phyloP scores from a whole-genome alignment of 2,888 invertebrate genomes.

The Heliconius aoede region DNA sequence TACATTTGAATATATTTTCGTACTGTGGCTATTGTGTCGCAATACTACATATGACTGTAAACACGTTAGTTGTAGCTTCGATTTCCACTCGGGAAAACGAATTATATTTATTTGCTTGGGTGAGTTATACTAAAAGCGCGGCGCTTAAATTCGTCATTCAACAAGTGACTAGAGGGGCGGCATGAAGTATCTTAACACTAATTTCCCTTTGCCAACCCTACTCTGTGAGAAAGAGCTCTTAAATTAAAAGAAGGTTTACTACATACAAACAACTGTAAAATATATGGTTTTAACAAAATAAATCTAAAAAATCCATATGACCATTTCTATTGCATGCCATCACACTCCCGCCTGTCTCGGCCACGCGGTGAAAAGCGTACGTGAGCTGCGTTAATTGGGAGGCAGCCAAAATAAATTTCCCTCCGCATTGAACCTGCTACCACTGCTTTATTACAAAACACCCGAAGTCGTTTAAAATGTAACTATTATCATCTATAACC shows the following conservation, averaged over 20 bases:
- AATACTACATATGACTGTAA: not conserved
- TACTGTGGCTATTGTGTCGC: not conserved
- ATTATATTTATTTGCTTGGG: no score
- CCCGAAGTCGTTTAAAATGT: no score
- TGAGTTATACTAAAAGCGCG: no score
- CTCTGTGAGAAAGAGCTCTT: no score
- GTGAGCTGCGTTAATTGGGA: constrained; percentile 57
- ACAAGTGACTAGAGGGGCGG: no score
- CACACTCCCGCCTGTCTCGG: constrained; percentile 48
- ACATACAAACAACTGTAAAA: not conserved
- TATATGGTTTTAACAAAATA: not conserved
- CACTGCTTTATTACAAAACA: not conserved
- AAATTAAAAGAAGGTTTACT: not conserved
- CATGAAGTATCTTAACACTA: no score
- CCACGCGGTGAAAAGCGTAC: constrained; percentile 50
- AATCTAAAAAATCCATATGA: not conserved
- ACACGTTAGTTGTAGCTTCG: not conserved
- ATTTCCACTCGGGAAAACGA: not conserved
- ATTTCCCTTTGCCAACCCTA: no score
- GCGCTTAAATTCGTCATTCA: no score
- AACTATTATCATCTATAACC: no score
- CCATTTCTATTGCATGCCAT: constrained; percentile 25
- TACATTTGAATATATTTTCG: not conserved
- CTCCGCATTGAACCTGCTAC: constrained; percentile 35
- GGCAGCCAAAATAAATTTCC: constrained; percentile 41